Evolutionary conservation across 2,888 invertebrate species (phyloP).

Genomic region (Nemurella pictetii): DNA sequence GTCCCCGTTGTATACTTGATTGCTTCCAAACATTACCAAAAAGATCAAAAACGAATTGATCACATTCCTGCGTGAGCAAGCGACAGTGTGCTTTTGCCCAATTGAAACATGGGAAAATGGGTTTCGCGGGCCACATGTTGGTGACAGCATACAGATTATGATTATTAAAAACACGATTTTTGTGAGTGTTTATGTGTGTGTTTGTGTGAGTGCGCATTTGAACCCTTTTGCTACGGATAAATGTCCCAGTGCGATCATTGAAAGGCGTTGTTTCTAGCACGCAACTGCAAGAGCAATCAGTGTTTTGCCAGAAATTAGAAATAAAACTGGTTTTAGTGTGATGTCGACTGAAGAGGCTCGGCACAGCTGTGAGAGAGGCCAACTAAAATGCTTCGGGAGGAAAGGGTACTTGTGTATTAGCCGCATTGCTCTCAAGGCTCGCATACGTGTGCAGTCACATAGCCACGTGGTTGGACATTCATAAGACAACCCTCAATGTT

Average conservation of each 20-base stretch:
- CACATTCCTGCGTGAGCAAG: not conserved
- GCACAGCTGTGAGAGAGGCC: no score
- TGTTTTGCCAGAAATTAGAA: not conserved
- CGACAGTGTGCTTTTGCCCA: not conserved
- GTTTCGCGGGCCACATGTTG: not conserved
- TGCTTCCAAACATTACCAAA: constrained; percentile 3
- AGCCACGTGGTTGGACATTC: not conserved
- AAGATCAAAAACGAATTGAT: not conserved
- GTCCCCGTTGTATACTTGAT: not conserved
- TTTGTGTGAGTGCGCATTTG: not conserved
- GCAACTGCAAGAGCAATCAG: not conserved
- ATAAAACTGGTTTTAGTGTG: not conserved
- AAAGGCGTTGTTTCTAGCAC: not conserved
- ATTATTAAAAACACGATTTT: not conserved
- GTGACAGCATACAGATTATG: not conserved
- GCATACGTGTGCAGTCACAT: no score
- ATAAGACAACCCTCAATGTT: no score
- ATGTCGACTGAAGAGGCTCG: no score
- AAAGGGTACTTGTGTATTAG: no score
- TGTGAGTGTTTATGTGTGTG: constrained; percentile 3
- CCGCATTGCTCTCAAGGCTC: no score
- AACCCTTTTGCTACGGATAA: not conserved
- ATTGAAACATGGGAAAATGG: not conserved
- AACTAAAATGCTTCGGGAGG: no score
- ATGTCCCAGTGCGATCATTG: not conserved